Base-by-base conservation (phyloP, 35 echinoderm and acorn worm genomes). In the Apostichopus japonicus region DNA sequence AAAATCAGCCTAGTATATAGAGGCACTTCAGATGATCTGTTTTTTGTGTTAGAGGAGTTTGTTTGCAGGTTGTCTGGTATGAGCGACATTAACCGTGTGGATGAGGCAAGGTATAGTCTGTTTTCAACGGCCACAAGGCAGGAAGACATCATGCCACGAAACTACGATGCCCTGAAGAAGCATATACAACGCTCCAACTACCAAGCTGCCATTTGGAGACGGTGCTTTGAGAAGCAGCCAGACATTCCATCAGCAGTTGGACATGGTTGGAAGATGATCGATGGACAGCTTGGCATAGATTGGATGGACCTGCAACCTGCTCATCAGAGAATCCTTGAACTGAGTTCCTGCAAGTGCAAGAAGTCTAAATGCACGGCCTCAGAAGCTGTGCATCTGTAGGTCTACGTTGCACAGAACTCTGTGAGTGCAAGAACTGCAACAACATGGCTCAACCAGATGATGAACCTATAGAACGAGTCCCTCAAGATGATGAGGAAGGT, bases 101-200 rank as follows among this genome's bases (percentile, higher is more conserved):
- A 89, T 75, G 86, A 89, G 24, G 86, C 33, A 4, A 65, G 61
- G 71, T 88, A 89, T 54, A 72, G 25, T 11, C 70, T 89, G 62
- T 15, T 89, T 53, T 72, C 70, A 62, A 89, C n/a, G 23, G 62
- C 83, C 16, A 86, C 23, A 96, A 90, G n/a, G n/a, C n/a, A n/a
- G n/a, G n/a, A n/a, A n/a, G 92, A 92, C 51, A 70, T 91, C 19
- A 94, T 96, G 80, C 95, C 90, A 7, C 90, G 83, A 90, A 59
- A 96, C 94, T 75, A 10, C 27, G 6, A 92, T 92, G 83, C 56
- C 93, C 15, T 94, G 15, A 53, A 6, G 9, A 96, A 96, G 72
- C 95, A 96, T 54, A 94, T 88, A 6, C 11, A 33, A 62, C 75
- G 72, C 54, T 72, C 90, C 17, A 91, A 91, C 44, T 78, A 78